Conservation (phyloP, 1,140 invertebrate genomes). For the Elysia chlorotica region DNA sequence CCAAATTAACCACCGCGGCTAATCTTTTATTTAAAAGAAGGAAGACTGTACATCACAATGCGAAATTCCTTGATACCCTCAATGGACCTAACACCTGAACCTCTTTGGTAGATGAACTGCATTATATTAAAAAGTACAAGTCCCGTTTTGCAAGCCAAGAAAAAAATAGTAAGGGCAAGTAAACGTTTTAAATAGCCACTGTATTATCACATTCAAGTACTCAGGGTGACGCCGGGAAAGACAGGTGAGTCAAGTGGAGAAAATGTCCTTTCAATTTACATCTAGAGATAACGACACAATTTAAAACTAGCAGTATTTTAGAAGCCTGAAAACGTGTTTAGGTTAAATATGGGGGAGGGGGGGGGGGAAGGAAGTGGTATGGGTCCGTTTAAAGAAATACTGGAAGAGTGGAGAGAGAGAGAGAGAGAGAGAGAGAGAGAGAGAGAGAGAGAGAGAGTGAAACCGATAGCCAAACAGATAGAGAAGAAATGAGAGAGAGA, state of each 20-base stretch:
- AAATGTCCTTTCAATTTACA: background rate
- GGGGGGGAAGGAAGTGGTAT: background rate
- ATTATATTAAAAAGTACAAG: no score
- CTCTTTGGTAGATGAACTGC: no score
- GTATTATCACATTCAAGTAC: no score
- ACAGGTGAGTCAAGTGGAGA: background rate
- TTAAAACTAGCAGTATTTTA: background rate
- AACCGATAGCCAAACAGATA: background rate
- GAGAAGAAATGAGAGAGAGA: no score
- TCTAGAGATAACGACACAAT: background rate
- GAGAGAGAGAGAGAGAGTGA: slow-evolving; percentile 11
- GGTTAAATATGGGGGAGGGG: background rate
- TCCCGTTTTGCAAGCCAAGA: no score
- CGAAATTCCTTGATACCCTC: no score
- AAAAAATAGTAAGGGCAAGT: no score
- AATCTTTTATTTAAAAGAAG: no score
- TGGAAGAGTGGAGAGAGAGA: background rate
- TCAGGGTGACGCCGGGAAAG: background rate
- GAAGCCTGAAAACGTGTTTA: background rate
- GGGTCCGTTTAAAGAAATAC: background rate
- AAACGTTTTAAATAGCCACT: no score
- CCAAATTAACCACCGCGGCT: no score
- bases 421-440: slow-evolving; percentile 1
- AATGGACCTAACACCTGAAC: no score
- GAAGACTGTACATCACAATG: no score